Base-by-base conservation (phyloP, 2,888 invertebrate species). In the Drosophila barbarae region DNA sequence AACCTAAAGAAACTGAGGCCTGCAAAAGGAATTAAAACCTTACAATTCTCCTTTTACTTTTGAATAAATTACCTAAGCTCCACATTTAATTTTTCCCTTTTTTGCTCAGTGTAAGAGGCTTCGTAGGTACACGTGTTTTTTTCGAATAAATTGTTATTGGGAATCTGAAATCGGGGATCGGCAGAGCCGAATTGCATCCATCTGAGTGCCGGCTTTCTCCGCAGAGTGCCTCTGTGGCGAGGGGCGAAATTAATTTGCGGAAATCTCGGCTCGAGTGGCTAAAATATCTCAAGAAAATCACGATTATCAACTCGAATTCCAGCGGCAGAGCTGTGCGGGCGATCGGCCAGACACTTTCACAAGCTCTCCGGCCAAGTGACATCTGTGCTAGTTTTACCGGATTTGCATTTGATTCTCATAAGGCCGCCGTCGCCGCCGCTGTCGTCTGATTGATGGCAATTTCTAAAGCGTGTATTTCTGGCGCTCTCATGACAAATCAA, bases 201-300 rank as follows among this genome's bases (percentile, higher is more conserved):
- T 38, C 55, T 4, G 38, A 34, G 32, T 28, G 21, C 34, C 18
- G 38, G 39, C 64, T 64, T 66, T 66, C 64, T 66, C 66, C 23
- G 38, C 52, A 46, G 10, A 53, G 46, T 38, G 52, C 63, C 42
- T 30, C 26, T 13, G 30, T 23, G 39, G 32, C 30, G 61, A 41
- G 36, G 63, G 61, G 41, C 44, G 28, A 64, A 65, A 65, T 65
- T 65, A 65, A 66, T 65, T 66, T 65, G 66, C 66, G 67, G 64
- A 54, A 54, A 54, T 65, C 66, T 49, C 53, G 32, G 47, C 66
- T 63, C 57, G 70, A 74, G 75, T 77, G 78, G 73, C 73, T 73
- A 59, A 78, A 80, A 75, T 77, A 69, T 75, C 84, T 80, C 75
- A 69, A 66, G 75, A 84, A 75, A 80, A 81, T 77, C 78, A 84